Base-by-base conservation (phyloP, 2,888 invertebrate genomes). In the Drosophila barbarae region DNA sequence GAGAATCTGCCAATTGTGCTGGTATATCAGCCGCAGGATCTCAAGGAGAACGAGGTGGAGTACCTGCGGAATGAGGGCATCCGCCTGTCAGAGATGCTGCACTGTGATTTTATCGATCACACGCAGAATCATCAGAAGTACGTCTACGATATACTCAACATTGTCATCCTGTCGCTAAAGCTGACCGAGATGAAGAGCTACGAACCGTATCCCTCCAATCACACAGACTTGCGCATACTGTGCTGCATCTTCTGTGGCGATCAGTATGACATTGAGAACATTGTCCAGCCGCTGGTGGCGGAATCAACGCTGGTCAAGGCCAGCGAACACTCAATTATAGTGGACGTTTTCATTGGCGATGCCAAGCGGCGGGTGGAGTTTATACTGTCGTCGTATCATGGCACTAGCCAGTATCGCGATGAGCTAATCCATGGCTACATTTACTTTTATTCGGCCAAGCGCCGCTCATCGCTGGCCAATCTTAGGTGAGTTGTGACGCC, bases 211-310 rank as follows among this genome's bases (percentile, higher is more conserved):
- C 86, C 88, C 59, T 85, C 88, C 70, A 89, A 87, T 82, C 86
- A 90, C 87, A 71, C 90, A 15, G 90, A 90, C 73, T 71, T 90
- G 15, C 94, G 97, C 82, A 95, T 97, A 89, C 95, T 95, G 88
- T 95, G 98, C 92, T 98, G 97, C 89, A 95, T 98, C 93, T 97
- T 98, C 90, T 98, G 98, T 90, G 98, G 97, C 54, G 98, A 98
- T 90, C 96, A 96, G 1, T 98, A 94, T 88, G 95, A 95, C 0
- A 94, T 96, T 44, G 97, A 97, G 88, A 94, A 95, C 68, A 95
- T 98, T 57, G 91, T 98, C 58, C 94, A 94, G 15, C 98, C 98
- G 0, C 90, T 98, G 65, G 91, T 98, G 60, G 93, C 94, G 82
- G 96, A 97, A 87, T 88, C 88, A 15, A 95, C 95, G 71, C 94